Base-by-base conservation (phyloP, 1,140 invertebrate genomes). In the Lepidurus apus region DNA sequence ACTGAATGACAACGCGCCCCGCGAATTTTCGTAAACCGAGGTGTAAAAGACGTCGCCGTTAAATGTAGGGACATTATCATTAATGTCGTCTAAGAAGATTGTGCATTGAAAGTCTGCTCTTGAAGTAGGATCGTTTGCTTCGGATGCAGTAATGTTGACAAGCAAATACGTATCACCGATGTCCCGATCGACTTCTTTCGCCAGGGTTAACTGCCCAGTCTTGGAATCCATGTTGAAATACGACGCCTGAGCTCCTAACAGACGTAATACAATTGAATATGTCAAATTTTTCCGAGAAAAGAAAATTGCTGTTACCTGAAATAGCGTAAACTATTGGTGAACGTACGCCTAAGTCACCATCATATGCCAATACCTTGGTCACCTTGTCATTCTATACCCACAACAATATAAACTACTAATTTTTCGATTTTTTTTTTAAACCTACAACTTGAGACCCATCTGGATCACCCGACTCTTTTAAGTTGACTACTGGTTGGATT, bases 21-120 rank as follows among this genome's bases (percentile, higher is more conserved):
- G 24, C 17, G 6, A 44, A 21, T 77, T 44, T 77, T 77, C 75
- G 75, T 47, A 21, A n/a, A 77, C 43, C 9, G 24, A 26, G 4
- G 47, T 47, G 24, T 10, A 13, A 47, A 43, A 77, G 8, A n/a
- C 42, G 10, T 45, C 42, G 0, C 44, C 9, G 17, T 17, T 45
- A 45, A 43, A 77, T 6, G n/a, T 47, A 13, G 75, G 75, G 44
- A 5, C 10, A n/a, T 44, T 10, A n/a, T 77, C 75, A 24, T 77
- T 77, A 43, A 77, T 77, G 24, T 77, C 75, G 42, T 77, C 75
- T 43, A 77, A 21, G 21, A 77, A 77, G 42, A 77, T 17, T 7
- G 75, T 45, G 24, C 43, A 42, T 5, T 9, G 17, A 17, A 47
- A 45, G 24, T 44, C n/a, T 21, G 43, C 24, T 9, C 10, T 10